Percentiles rank a stretch among this genome's conserved stretches.
phyloP scores from a whole-genome alignment of 1,140 invertebrate genomes.

The Atta cephalotes region DNA sequence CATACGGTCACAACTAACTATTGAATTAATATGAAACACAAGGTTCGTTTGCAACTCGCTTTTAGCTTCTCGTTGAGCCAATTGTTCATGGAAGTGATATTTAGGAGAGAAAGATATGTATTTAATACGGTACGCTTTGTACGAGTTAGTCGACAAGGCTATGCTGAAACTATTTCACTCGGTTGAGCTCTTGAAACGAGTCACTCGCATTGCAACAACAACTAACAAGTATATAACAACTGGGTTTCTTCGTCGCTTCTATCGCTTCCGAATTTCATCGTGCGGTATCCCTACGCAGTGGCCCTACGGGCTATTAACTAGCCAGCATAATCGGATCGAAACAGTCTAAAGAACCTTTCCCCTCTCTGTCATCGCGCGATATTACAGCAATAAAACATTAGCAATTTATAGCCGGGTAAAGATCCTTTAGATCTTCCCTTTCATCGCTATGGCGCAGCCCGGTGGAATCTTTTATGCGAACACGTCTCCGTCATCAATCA shows the following conservation, averaged over 20 bases:
- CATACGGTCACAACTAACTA: not conserved
- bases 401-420: constrained; percentile 71
- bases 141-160: not conserved
- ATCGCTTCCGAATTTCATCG: constrained; percentile 17
- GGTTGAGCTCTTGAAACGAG: constrained; percentile 60
- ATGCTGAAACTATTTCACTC: constrained; percentile 24
- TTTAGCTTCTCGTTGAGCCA: not conserved
- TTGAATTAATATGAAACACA: constrained; percentile 11
- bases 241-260: constrained; percentile 25
- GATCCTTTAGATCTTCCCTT: constrained; percentile 68
- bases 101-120: constrained; percentile 25
- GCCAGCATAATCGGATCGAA: constrained; percentile 40
- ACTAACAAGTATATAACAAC: constrained; percentile 39
- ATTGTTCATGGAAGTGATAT: not conserved
- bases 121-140: constrained; percentile 41
- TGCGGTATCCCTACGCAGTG: not conserved
- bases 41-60: not conserved
- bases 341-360: constrained; percentile 6
- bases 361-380: not conserved
- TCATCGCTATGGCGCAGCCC: constrained; percentile 64
- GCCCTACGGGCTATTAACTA: constrained; percentile 16
- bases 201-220: constrained; percentile 12
- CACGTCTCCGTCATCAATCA: constrained; percentile 70
- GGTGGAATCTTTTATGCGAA: constrained; percentile 69
- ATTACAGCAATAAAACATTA: constrained; percentile 72